A percentile compares a stretch with the other conserved stretches of the same genome.
These are phyloP conservation scores for Conchocele bisecta DNA, from an alignment of 2,888 invertebrate species.

Conservation along the genomic window DNA sequence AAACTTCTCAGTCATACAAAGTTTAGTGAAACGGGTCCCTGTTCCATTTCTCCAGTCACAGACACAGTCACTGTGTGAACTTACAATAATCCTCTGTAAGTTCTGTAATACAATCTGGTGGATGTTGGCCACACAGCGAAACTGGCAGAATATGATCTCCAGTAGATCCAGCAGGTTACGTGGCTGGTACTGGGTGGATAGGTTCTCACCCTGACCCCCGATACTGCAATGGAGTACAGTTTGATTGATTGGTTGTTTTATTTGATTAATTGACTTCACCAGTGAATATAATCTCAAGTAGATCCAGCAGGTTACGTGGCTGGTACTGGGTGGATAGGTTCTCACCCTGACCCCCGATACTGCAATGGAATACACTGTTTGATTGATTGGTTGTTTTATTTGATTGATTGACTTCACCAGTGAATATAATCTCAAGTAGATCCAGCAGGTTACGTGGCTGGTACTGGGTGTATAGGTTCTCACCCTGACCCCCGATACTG, in stretches of 20 bases:
- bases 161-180: constrained; percentile 85
- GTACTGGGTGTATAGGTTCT: constrained; percentile 74
- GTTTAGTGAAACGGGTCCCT: too few species aligned
- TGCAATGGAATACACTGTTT: too few species aligned
- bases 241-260: too few species aligned
- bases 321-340: constrained; percentile 75
- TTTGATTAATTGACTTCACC: too few species aligned
- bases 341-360: constrained; percentile 78
- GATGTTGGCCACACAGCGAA: constrained; percentile 91
- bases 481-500: constrained; percentile 78
- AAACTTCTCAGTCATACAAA: too few species aligned
- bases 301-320: constrained; percentile 83
- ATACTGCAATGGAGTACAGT: too few species aligned
- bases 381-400: too few species aligned
- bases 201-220: constrained; percentile 78
- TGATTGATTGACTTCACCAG: too few species aligned
- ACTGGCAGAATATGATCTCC: constrained; percentile 91
- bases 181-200: constrained; percentile 77
- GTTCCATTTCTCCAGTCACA: too few species aligned
- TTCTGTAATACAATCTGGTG: constrained; percentile 87
- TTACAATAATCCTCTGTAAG: constrained; percentile 78
- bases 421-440: constrained; percentile 89
- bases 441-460: constrained; percentile 83
- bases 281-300: constrained; percentile 90
- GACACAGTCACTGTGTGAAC: constrained; percentile 24